Conservation (phyloP, 2,113 vertebrate species). For the Catharus fuscescens region DNA sequence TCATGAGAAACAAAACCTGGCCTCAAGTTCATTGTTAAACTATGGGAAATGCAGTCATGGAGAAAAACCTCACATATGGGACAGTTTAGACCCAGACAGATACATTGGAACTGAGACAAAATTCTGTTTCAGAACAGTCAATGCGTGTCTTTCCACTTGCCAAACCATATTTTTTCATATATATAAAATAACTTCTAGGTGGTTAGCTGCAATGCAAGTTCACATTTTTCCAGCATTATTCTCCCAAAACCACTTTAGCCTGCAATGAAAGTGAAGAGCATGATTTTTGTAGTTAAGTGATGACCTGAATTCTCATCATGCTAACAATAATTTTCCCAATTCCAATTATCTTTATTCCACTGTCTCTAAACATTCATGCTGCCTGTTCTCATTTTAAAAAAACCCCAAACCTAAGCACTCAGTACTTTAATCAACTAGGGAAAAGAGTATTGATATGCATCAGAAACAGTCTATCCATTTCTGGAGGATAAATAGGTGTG, state of each 20-base stretch:
- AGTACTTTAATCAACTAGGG: background rate
- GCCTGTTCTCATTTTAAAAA: background rate
- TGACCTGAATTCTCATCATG: background rate
- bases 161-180: background rate
- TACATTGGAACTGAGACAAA: background rate
- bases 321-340: background rate
- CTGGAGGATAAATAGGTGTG: background rate
- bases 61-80: slow-evolving; percentile 25
- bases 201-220: background rate
- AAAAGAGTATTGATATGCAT: background rate
- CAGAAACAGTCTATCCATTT: background rate
- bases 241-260: background rate
- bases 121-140: background rate
- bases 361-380: background rate
- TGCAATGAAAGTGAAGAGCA: background rate
- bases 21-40: background rate
- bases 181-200: background rate
- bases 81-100: slow-evolving; percentile 25
- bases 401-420: background rate
- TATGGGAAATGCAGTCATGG: slow-evolving; percentile 6
- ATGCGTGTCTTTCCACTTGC: background rate
- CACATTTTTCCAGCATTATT: slow-evolving; percentile 1
- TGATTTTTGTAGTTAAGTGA: background rate
- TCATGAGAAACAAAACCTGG: background rate
- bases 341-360: background rate